Evolutionary conservation across 2,113 vertebrate genomes (phyloP).

Genomic region (Rostratula benghalensis): DNA sequence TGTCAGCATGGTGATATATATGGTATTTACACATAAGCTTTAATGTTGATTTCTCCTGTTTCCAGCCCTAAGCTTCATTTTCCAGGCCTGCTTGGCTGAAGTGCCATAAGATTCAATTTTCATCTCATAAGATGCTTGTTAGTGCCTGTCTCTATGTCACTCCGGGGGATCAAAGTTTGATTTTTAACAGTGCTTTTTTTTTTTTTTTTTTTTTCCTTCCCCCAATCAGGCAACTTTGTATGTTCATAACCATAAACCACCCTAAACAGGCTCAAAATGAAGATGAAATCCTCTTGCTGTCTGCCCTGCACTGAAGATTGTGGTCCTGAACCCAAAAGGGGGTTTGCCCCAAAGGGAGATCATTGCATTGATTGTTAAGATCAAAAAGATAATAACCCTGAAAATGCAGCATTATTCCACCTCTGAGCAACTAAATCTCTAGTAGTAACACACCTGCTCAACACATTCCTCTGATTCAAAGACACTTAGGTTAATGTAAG

Average conservation of each 20-base stretch:
- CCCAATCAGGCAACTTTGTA: not conserved
- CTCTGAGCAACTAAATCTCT: not conserved
- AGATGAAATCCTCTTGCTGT: not conserved
- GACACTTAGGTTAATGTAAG: constrained; percentile 33
- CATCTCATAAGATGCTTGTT: constrained; percentile 22
- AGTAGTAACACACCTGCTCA: not conserved
- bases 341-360: not conserved
- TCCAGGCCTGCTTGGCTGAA: not conserved
- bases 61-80: not conserved
- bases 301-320: accelerated
- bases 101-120: constrained; percentile 21
- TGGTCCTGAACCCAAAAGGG: not conserved
- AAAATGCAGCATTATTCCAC: not conserved
- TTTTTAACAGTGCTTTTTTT: not conserved
- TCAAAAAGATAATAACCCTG: not conserved
- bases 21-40: accelerated
- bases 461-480: not conserved
- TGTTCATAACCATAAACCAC: not conserved
- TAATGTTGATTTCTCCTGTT: not conserved
- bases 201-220: too few relatives aligned
- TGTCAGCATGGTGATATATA: accelerated
- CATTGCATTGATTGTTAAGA: not conserved
- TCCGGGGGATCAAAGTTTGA: not conserved
- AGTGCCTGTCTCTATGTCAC: not conserved
- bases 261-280: not conserved